A percentile compares a stretch with the other conserved stretches of the same genome.
phyloP scores from a whole-genome alignment of 2,888 invertebrate species.

The Ashinkailepas kermadecensis region DNA sequence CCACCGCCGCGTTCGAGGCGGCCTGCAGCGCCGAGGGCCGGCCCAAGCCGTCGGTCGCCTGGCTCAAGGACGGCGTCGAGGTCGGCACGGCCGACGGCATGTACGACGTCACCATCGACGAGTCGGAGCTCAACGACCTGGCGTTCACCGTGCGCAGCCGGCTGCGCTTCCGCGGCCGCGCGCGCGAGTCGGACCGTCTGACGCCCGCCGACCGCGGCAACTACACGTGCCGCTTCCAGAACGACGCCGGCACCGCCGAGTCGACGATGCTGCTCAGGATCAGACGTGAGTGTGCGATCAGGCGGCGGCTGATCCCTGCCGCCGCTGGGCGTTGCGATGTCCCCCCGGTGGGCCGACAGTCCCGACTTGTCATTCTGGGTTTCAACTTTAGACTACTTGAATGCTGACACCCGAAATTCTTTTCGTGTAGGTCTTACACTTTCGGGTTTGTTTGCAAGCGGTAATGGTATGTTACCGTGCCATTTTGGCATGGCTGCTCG shows the following conservation, averaged over 20 bases:
- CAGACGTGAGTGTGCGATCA: constrained; percentile 59
- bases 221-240: constrained; percentile 79
- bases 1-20: constrained; percentile 42
- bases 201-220: constrained; percentile 69
- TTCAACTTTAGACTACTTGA: too few species aligned
- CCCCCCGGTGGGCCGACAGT: too few species aligned
- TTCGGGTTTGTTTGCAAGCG: too few species aligned
- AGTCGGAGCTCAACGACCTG: constrained; percentile 61
- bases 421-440: too few species aligned
- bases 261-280: constrained; percentile 84
- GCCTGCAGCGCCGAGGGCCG: constrained; percentile 82
- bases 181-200: constrained; percentile 36
- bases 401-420: too few species aligned
- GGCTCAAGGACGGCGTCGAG: constrained; percentile 69
- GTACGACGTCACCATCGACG: constrained; percentile 72
- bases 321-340: too few species aligned
- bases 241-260: constrained; percentile 79
- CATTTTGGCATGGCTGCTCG: too few species aligned
- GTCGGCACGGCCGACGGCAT: constrained; percentile 62
- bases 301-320: too few species aligned
- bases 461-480: too few species aligned
- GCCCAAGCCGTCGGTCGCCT: constrained; percentile 71
- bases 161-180: constrained; percentile 37
- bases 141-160: constrained; percentile 52
- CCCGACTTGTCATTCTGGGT: too few species aligned